phyloP scores from a whole-genome alignment of 2,113 vertebrate genomes.

The Trochalopteron elliotii region DNA sequence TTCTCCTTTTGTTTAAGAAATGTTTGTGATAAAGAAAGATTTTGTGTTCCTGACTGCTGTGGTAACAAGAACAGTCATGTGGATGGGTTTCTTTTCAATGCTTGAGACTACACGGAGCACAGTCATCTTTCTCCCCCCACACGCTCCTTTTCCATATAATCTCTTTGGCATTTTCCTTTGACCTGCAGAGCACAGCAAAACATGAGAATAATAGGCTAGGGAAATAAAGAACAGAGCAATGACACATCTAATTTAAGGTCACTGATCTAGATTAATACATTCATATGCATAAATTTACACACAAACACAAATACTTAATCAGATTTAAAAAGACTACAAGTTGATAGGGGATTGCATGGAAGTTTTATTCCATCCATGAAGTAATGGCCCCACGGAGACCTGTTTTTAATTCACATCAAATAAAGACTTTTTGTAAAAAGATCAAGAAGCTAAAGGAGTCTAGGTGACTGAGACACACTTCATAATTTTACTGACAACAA shows the following conservation, averaged over 20 bases:
- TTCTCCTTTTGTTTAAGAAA: neutral
- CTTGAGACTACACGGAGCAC: neutral
- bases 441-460: neutral
- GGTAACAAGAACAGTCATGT: neutral
- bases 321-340: neutral
- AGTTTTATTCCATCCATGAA: neutral
- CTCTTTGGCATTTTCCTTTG: conserved; percentile 19
- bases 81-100: neutral
- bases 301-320: neutral
- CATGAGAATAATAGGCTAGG: neutral
- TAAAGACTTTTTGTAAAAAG: neutral
- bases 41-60: neutral
- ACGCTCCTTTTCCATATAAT: neutral
- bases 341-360: rapidly evolving
- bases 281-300: neutral
- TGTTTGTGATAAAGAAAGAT: neutral
- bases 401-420: neutral
- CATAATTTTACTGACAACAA: neutral
- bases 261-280: neutral
- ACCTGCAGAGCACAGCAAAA: conserved; percentile 2
- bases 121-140: neutral
- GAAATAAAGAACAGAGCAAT: neutral
- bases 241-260: neutral
- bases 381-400: neutral
- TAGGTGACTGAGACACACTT: neutral